Evolutionary conservation across 2,113 vertebrate genomes (phyloP).

Genomic region (Cavia aperea): DNA sequence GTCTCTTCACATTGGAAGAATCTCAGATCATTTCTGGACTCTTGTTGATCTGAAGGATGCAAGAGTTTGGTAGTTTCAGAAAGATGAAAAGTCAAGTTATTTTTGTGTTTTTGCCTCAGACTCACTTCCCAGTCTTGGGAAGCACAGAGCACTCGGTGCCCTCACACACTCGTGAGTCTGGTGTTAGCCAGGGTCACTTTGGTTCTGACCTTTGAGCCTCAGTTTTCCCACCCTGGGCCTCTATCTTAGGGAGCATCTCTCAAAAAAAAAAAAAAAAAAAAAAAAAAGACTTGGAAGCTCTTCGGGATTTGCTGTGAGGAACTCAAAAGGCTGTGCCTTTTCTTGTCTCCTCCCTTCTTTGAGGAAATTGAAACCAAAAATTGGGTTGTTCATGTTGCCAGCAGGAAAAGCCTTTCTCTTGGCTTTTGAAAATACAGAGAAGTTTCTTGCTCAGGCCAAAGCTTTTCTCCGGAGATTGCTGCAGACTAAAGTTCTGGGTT

Average conservation of each 20-base stretch:
- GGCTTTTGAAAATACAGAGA: neutral
- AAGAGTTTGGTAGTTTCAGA: neutral
- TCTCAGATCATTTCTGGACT: neutral
- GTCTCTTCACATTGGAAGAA: neutral
- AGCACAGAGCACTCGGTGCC: accelerated
- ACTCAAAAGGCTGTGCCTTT: neutral
- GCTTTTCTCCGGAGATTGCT: neutral
- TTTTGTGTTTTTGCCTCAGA: neutral
- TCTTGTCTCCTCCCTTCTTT: neutral
- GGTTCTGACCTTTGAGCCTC: neutral
- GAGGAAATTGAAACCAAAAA: constrained; percentile 59
- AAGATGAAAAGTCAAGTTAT: neutral
- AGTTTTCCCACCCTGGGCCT: neutral
- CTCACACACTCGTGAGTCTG: accelerated
- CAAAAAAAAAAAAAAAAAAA: accelerated
- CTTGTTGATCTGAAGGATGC: neutral
- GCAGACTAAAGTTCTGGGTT: neutral
- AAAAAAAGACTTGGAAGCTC: neutral
- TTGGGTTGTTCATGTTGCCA: constrained; percentile 9
- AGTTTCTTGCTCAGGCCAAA: neutral
- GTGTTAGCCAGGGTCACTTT: neutral
- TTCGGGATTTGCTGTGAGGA: neutral
- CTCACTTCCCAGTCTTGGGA: neutral
- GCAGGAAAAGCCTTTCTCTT: constrained; percentile 4
- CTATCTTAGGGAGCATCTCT: accelerated